Base-by-base conservation (phyloP, 2,888 invertebrate genomes). In the Malthinus flaveolus region DNA sequence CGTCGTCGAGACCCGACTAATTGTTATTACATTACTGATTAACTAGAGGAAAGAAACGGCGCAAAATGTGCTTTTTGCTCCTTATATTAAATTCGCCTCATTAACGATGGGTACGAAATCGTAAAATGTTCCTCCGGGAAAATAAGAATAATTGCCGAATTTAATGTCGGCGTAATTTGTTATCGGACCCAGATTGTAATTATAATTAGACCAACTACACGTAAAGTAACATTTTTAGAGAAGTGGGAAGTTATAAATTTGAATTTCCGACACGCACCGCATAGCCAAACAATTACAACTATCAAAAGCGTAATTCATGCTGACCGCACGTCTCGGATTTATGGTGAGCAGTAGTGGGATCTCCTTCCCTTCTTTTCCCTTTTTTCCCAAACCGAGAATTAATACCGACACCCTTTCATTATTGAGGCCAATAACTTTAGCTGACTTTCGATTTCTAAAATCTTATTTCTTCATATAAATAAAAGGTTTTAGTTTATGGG, bases 281-380 rank as follows among this genome's bases (percentile, higher is more conserved):
- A 73, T 71, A 71, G 72, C 71, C 72, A 73, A 74, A 74, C 73
- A 74, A 75, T 75, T 74, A 74, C 69, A 71, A 69, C 73, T 68
- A 73, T 73, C 73, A 70, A 71, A 71, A 70, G 71, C 68, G 73
- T 73, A 73, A 75, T 75, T 74, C 72, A 72, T 74, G 72, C 68
- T 66, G 66, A 66, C 68, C 71, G 66, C 74, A 73, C 72, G 73
- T 73, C 57, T 63, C 57, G 63, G 68, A 74, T 75, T 74, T 74
- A 73, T 70, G 58, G 62, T 58, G 57, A 62, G 51, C 55, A 59
- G 52, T 62, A 46, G 55, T 60, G 52, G 61, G 65, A 42, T 42
- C 39, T 66, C 67, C 59, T 54, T 54, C 58, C 33, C 58, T 47
- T 51, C 45, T 54, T 61, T 56, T 63, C 59, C 56, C 32, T 61